These are phyloP conservation scores for Synergus japonicus DNA, from an alignment of 2,888 invertebrate genomes.

Conservation along the genomic window DNA sequence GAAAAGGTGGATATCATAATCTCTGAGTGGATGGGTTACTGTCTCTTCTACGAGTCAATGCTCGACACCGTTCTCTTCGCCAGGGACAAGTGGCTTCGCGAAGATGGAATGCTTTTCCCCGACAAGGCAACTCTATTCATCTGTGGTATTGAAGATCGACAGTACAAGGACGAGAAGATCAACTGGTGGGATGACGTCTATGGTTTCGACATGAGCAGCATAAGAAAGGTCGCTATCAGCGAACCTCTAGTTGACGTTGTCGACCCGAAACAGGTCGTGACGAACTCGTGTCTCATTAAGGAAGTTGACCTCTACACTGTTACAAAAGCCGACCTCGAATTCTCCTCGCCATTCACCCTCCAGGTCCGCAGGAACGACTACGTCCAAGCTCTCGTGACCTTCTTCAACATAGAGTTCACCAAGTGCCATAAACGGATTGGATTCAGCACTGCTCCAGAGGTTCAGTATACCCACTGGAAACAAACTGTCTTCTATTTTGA, in stretches of 20 bases:
- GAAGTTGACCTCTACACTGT: conserved; percentile 99
- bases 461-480: conserved; percentile 99
- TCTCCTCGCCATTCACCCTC: conserved; percentile 91
- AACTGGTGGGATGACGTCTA: conserved; percentile 99
- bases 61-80: conserved; percentile 99
- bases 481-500: conserved; percentile 99
- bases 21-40: conserved; percentile 91
- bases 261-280: conserved; percentile 98
- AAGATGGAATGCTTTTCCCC: conserved; percentile 96
- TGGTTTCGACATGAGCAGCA: conserved; percentile 99
- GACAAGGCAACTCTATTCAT: conserved; percentile 95
- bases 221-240: conserved; percentile 97
- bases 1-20: conserved; percentile 92
- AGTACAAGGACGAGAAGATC: conserved; percentile 99
- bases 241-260: conserved; percentile 99
- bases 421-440: conserved; percentile 99
- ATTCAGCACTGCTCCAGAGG: conserved; percentile 98
- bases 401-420: conserved; percentile 99
- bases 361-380: conserved; percentile 95
- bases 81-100: conserved; percentile 96
- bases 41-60: conserved; percentile 99
- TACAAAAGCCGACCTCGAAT: conserved; percentile 95
- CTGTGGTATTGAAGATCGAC: conserved; percentile 95
- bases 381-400: conserved; percentile 98
- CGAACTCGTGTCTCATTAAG: conserved; percentile 95